Evolutionary conservation across 2,113 vertebrate species (phyloP).

Genomic region (Nothoprocta perdicaria): DNA sequence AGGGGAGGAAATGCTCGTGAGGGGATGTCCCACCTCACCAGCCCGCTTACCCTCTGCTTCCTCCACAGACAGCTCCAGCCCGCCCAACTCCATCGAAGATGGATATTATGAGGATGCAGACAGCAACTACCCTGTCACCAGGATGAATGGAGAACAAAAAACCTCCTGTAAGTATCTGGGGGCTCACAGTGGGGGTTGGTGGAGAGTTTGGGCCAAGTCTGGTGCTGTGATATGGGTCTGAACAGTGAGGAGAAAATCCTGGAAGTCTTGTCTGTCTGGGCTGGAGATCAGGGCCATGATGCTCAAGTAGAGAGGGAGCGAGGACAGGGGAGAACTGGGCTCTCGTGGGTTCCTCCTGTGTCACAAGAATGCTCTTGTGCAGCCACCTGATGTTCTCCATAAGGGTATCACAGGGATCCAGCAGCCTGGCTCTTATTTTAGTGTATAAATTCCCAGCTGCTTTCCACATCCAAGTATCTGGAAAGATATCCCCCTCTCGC

Average conservation of each 20-base stretch:
- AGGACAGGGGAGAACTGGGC: neutral
- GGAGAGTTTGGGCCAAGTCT: neutral
- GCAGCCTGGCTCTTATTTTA: neutral
- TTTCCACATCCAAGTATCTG: neutral
- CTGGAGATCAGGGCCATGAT: neutral
- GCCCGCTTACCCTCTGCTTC: constrained; percentile 13
- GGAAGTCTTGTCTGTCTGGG: neutral
- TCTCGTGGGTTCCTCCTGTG: neutral
- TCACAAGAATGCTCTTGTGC: neutral
- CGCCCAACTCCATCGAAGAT: constrained; percentile 90
- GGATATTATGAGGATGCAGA: constrained; percentile 97
- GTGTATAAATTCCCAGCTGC: neutral
- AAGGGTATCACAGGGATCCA: neutral
- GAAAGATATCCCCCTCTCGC: neutral
- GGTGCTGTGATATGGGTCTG: neutral
- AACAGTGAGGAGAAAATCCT: neutral
- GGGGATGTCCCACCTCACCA: neutral
- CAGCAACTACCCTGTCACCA: constrained; percentile 91
- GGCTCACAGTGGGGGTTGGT: fast-evolving
- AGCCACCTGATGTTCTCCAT: neutral
- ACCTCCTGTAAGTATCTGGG: constrained; percentile 85
- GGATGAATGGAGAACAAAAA: constrained; percentile 89
- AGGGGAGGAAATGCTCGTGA: fast-evolving
- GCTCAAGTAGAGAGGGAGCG: neutral
- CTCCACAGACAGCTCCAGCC: constrained; percentile 87